Conservation (phyloP, 2,888 invertebrate species). For the Cyclophora albipunctata region DNA sequence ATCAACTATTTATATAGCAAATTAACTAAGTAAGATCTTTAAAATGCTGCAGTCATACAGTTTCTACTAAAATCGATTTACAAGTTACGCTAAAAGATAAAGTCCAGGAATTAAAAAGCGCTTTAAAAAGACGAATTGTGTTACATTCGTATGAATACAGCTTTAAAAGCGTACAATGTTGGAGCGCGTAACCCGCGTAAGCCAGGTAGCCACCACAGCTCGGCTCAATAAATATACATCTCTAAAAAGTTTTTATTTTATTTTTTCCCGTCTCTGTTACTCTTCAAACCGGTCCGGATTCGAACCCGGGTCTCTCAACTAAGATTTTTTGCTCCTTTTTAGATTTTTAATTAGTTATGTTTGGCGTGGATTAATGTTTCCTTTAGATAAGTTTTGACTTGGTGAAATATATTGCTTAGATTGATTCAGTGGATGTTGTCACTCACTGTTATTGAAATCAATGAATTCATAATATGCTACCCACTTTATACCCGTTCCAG, state of each 20-base stretch:
- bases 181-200: conserved; percentile 29
- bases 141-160: too few species aligned
- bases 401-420: background rate
- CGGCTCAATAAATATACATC: conserved; percentile 29
- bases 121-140: too few species aligned
- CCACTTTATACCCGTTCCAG: too few species aligned
- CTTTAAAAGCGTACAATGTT: conserved; percentile 17
- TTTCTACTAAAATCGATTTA: too few species aligned
- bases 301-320: conserved; percentile 4
- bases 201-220: conserved; percentile 23
- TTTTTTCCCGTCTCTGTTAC: conserved; percentile 24
- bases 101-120: too few species aligned
- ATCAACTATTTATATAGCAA: too few species aligned
- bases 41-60: too few species aligned
- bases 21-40: too few species aligned
- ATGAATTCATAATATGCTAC: too few species aligned
- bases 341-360: conserved; percentile 16
- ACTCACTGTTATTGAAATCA: too few species aligned
- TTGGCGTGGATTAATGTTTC: background rate
- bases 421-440: too few species aligned
- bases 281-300: conserved; percentile 14
- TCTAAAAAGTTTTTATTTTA: conserved; percentile 14
- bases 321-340: conserved; percentile 23
- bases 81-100: too few species aligned
- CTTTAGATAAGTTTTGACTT: background rate